Evolutionary conservation across 2,888 invertebrate genomes (phyloP).

Genomic region (Diarsia mendica): DNA sequence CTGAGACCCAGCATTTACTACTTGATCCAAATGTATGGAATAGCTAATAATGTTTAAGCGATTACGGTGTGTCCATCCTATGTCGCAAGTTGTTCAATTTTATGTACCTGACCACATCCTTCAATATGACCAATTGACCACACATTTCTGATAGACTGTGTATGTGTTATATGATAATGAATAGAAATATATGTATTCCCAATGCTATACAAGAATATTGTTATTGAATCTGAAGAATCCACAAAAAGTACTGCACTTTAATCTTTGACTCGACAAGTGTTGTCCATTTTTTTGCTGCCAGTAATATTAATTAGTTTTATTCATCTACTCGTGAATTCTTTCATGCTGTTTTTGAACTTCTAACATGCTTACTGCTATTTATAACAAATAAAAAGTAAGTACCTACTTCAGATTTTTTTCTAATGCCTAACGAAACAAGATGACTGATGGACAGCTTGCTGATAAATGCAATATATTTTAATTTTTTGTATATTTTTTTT

Average conservation of each 20-base stretch:
- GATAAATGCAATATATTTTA: constrained; percentile 52
- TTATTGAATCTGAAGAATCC: constrained; percentile 47
- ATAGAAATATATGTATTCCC: constrained; percentile 20
- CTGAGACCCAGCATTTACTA: no score
- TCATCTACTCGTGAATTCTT: constrained; percentile 49
- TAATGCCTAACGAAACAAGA: constrained; percentile 17
- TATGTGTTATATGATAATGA: constrained; percentile 3
- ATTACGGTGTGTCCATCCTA: neutral
- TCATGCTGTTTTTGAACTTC: constrained; percentile 40
- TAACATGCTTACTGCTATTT: constrained; percentile 38
- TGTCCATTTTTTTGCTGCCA: constrained; percentile 50
- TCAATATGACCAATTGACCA: neutral
- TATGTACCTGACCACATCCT: neutral
- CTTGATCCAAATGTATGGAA: neutral
- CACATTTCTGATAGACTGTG: neutral
- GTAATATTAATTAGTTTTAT: constrained; percentile 61
- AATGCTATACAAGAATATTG: constrained; percentile 26
- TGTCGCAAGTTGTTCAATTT: neutral
- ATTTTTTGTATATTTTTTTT: constrained; percentile 24
- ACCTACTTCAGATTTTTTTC: constrained; percentile 24
- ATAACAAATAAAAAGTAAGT: constrained; percentile 39
- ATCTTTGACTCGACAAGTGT: constrained; percentile 57
- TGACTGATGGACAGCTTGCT: constrained; percentile 46
- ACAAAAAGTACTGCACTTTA: constrained; percentile 61
- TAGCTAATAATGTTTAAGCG: neutral